These are phyloP conservation scores for Drosophila tristis DNA, from an alignment of 1,140 invertebrate species.

Conservation along the genomic window DNA sequence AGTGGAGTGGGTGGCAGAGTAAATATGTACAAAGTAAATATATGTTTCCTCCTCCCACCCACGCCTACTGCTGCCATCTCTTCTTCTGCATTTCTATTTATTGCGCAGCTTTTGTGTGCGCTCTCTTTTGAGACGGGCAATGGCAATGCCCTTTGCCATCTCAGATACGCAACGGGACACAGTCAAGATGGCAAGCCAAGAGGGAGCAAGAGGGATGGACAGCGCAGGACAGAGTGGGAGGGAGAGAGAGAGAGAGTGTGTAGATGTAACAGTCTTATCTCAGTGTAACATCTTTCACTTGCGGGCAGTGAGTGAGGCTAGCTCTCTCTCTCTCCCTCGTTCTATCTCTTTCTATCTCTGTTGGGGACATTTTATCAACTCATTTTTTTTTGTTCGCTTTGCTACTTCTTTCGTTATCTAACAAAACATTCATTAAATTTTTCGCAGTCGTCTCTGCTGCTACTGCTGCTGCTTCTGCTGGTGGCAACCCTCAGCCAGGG, in stretches of 20 bases:
- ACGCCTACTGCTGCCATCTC: constrained; percentile 24
- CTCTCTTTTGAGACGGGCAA: constrained; percentile 43
- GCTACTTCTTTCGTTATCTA: constrained; percentile 56
- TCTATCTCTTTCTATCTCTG: constrained; percentile 38
- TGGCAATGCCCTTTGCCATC: constrained; percentile 83
- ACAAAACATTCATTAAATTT: constrained; percentile 83
- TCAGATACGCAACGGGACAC: constrained; percentile 50
- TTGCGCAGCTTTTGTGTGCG: constrained; percentile 78
- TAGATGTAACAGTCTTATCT: constrained; percentile 67
- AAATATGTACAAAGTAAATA: constrained; percentile 61
- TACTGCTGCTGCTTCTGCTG: constrained; percentile 13
- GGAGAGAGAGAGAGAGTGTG: constrained; percentile 1
- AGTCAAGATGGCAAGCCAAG: constrained; percentile 24
- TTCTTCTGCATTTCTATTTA: constrained; percentile 66
- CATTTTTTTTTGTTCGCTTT: constrained; percentile 42
- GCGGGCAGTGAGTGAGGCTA: constrained; percentile 36
- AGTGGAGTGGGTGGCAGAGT: constrained; percentile 11
- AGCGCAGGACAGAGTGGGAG: not conserved
- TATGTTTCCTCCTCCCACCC: constrained; percentile 6
- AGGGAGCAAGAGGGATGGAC: not conserved
- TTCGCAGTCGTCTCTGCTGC: constrained; percentile 52
- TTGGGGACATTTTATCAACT: constrained; percentile 60
- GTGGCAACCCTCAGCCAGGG: constrained; percentile 59
- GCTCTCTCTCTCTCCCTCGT: constrained; percentile 21
- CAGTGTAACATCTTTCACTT: constrained; percentile 78